Conservation (phyloP, 1,140 invertebrate species). For the Drosophila micromelanica region DNA sequence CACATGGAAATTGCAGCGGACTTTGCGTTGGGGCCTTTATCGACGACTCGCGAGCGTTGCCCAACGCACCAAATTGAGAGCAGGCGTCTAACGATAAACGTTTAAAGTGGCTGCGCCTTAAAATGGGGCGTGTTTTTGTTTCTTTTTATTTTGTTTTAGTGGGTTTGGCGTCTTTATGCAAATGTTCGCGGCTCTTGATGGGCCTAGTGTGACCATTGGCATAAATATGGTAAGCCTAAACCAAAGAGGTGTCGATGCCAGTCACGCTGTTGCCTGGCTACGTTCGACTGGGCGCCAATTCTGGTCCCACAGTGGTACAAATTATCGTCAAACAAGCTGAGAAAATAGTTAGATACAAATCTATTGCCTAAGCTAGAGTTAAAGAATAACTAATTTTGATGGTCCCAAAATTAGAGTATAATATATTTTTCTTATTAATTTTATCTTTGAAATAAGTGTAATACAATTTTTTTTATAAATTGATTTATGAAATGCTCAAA, state of each 20-base stretch:
- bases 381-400: too few species aligned
- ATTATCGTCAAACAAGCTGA: not conserved
- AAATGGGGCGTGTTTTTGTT: slow-evolving; percentile 29
- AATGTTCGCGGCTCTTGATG: slow-evolving; percentile 46
- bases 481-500: too few species aligned
- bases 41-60: slow-evolving; percentile 47
- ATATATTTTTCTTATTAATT: too few species aligned
- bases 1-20: slow-evolving; percentile 43
- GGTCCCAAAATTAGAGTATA: too few species aligned
- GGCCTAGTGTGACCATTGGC: slow-evolving; percentile 19
- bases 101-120: slow-evolving; percentile 55
- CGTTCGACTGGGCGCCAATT: slow-evolving; percentile 25
- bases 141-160: slow-evolving; percentile 7
- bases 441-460: too few species aligned
- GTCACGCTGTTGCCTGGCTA: slow-evolving; percentile 17
- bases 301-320: slow-evolving; percentile 20
- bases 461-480: too few species aligned
- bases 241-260: slow-evolving; percentile 33
- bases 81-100: slow-evolving; percentile 48
- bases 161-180: slow-evolving; percentile 64
- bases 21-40: slow-evolving; percentile 29
- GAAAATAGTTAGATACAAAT: not conserved
- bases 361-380: too few species aligned
- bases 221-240: slow-evolving; percentile 22
- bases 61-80: slow-evolving; percentile 68